A percentile compares a stretch with the other conserved stretches of the same genome.
Conservation (phyloP, 1,140 invertebrate species). For the Bombus polaris region DNA sequence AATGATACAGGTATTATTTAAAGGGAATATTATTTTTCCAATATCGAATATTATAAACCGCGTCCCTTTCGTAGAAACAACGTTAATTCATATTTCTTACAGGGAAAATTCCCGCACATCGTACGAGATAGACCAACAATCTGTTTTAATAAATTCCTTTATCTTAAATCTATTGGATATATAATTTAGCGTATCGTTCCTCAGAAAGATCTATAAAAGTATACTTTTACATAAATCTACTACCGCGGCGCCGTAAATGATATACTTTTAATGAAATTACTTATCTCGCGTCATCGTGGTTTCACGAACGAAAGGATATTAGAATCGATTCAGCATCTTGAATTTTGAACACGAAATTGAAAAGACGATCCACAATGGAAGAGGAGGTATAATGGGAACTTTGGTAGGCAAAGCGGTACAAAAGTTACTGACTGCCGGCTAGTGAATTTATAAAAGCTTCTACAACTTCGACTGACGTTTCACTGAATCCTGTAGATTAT, state of each 20-base stretch:
- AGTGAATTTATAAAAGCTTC: slow-evolving; percentile 35
- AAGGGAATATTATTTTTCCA: not conserved
- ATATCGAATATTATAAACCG: not conserved
- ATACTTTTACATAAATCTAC: not conserved
- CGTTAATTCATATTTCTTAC: no score
- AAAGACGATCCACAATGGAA: slow-evolving; percentile 17
- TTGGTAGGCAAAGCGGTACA: not conserved
- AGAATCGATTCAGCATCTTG: slow-evolving; percentile 23
- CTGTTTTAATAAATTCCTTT: not conserved
- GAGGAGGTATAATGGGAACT: slow-evolving; percentile 11
- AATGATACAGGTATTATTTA: no score
- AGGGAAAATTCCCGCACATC: no score
- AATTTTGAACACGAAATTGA: not conserved
- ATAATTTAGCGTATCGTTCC: not conserved
- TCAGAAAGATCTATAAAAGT: not conserved
- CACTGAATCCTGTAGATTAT: slow-evolving; percentile 12
- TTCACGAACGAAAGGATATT: not conserved
- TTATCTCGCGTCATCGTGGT: not conserved
- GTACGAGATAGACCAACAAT: not conserved
- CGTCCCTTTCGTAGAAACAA: no score
- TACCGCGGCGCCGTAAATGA: not conserved
- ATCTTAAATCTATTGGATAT: not conserved
- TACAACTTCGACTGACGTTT: not conserved
- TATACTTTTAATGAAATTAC: slow-evolving; percentile 37
- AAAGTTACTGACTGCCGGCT: slow-evolving; percentile 21